Percentiles rank a stretch among this genome's conserved stretches.
Evolutionary conservation across 1,140 invertebrate genomes (phyloP).

Genomic region (Matsumurasca onukii): DNA sequence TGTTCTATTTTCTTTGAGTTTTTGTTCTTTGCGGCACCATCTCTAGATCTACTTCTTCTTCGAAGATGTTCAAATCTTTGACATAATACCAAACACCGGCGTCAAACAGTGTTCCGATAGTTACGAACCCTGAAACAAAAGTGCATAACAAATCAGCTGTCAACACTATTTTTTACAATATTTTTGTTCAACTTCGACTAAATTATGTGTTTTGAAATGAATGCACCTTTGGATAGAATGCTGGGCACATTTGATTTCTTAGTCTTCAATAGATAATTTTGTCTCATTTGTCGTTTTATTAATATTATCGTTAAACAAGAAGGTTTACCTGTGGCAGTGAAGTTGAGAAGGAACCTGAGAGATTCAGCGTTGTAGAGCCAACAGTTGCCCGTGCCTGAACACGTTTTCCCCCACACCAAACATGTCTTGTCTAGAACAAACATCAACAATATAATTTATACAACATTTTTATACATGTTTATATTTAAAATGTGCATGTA

Average conservation of each 20-base stretch:
- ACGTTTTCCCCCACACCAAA: conserved; percentile 73
- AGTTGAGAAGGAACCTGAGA: conserved; percentile 66
- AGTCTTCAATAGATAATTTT: no score
- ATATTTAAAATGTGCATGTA: no score
- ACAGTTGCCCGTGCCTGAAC: conserved; percentile 67
- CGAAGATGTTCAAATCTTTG: conserved; percentile 58
- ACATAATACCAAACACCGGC: conserved; percentile 57
- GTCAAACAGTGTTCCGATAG: conserved; percentile 49
- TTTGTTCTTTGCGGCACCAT: conserved; percentile 15
- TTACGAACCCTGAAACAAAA: conserved; percentile 26
- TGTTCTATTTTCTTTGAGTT: conserved; percentile 6
- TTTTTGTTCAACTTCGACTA: no score
- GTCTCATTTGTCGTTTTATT: no score
- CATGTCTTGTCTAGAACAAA: conserved; percentile 61
- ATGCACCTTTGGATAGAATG: no score
- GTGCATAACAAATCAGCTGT: neutral
- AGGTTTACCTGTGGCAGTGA: conserved; percentile 63
- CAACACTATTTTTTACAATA: no score
- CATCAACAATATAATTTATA: neutral
- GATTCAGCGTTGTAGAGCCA: conserved; percentile 68
- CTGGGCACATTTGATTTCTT: no score
- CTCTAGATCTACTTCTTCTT: conserved; percentile 52
- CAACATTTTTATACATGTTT: neutral
- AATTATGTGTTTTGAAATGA: no score
- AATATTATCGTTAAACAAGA: no score